These are phyloP conservation scores for Plecotus auritus DNA, from an alignment of 2,113 vertebrate species.

Conservation along the genomic window DNA sequence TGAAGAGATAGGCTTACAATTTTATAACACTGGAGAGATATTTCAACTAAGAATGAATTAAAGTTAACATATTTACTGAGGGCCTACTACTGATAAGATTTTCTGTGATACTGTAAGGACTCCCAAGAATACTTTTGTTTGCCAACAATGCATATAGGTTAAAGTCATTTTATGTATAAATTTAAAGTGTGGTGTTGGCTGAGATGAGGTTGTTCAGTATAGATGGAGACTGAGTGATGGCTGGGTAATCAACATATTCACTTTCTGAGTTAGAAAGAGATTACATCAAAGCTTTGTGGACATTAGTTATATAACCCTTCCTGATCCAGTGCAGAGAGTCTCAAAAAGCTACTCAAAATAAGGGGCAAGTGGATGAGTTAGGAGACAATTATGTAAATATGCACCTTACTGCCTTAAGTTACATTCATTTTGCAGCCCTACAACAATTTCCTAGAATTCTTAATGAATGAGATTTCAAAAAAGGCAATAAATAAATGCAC, in stretches of 20 bases:
- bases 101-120: background rate
- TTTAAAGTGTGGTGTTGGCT: background rate
- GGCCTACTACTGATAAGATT: background rate
- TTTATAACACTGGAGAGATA: background rate
- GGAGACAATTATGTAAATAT: background rate
- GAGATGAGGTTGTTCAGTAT: background rate
- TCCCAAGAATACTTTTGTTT: background rate
- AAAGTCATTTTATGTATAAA: background rate
- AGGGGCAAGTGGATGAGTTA: background rate
- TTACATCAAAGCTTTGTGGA: background rate
- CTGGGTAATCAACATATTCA: background rate
- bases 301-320: background rate
- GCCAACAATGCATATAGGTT: background rate
- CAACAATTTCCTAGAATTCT: constrained; percentile 3
- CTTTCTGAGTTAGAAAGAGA: constrained; percentile 1
- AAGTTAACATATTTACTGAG: background rate
- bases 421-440: background rate
- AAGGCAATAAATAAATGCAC: background rate
- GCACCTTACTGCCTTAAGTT: background rate
- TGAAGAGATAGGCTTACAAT: background rate
- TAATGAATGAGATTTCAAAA: background rate
- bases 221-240: background rate
- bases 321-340: background rate
- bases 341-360: background rate
- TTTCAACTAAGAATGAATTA: constrained; percentile 3